These are phyloP conservation scores for Atrichornis clamosus DNA, from an alignment of 2,113 vertebrate species.

Conservation along the genomic window DNA sequence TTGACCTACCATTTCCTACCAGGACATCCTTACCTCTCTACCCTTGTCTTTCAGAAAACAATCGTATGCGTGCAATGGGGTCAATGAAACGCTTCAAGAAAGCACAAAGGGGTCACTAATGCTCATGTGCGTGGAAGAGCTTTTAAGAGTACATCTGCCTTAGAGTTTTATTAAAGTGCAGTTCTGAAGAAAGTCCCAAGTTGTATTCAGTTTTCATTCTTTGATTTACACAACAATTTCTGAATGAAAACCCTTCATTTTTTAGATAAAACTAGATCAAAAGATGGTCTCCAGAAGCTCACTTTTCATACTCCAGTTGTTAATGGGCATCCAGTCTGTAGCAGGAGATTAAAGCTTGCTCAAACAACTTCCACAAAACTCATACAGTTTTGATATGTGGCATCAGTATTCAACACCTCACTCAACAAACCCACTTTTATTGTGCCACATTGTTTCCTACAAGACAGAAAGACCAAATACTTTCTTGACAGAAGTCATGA, in stretches of 20 bases:
- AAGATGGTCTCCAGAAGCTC: neutral
- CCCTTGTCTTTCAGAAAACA: neutral
- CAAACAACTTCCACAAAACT: neutral
- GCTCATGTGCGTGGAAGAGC: accelerated
- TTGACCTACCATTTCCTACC: neutral
- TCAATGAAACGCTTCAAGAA: neutral
- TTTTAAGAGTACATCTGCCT: neutral
- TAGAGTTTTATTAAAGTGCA: neutral
- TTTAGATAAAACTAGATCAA: neutral
- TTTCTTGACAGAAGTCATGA: neutral
- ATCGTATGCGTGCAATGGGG: neutral
- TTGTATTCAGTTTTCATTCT: neutral
- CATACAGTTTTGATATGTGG: neutral
- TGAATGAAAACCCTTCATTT: neutral
- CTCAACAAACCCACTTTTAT: neutral
- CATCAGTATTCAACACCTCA: neutral
- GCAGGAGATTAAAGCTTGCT: neutral
- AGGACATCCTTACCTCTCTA: neutral
- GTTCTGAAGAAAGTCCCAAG: neutral
- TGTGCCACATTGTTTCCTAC: neutral
- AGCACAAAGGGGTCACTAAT: neutral
- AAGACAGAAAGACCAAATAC: neutral
- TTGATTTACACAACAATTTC: neutral
- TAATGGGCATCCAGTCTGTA: neutral
- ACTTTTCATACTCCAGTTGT: neutral